Evolutionary conservation across 2,113 vertebrate species (phyloP).

Genomic region (Hemichromis elongatus): DNA sequence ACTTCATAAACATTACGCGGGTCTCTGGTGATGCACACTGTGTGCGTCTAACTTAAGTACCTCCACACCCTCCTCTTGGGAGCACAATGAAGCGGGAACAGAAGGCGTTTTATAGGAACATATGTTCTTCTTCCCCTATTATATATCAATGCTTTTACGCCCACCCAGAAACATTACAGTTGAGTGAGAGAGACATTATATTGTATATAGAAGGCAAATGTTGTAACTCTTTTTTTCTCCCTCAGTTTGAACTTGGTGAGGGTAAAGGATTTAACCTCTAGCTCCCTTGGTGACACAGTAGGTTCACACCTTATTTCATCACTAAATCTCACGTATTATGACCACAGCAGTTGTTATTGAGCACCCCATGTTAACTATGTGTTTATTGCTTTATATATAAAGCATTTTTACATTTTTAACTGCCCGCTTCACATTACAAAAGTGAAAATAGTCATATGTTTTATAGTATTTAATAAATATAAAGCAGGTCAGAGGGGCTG

Average conservation of each 20-base stretch:
- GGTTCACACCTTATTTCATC: constrained; percentile 2
- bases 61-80: constrained; percentile 54
- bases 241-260: constrained; percentile 23
- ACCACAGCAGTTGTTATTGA: background rate
- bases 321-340: background rate
- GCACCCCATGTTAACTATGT: background rate
- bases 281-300: background rate
- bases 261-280: constrained; percentile 43
- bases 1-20: constrained; percentile 70
- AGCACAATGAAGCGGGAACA: constrained; percentile 61
- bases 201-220: constrained; percentile 17
- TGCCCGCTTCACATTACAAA: background rate
- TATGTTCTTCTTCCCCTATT: constrained; percentile 69
- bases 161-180: constrained; percentile 65
- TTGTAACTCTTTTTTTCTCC: constrained; percentile 39
- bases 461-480: background rate
- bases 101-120: constrained; percentile 75
- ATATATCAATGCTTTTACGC: constrained; percentile 69
- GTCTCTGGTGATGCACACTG: constrained; percentile 54
- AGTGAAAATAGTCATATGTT: background rate
- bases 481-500: background rate
- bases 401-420: background rate
- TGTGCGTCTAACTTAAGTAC: constrained; percentile 67
- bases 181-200: constrained; percentile 62
- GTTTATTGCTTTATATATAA: no score